Evolutionary conservation across 2,797 vertebrate genomes (phyloP).

Genomic region (Agapornis canus): DNA sequence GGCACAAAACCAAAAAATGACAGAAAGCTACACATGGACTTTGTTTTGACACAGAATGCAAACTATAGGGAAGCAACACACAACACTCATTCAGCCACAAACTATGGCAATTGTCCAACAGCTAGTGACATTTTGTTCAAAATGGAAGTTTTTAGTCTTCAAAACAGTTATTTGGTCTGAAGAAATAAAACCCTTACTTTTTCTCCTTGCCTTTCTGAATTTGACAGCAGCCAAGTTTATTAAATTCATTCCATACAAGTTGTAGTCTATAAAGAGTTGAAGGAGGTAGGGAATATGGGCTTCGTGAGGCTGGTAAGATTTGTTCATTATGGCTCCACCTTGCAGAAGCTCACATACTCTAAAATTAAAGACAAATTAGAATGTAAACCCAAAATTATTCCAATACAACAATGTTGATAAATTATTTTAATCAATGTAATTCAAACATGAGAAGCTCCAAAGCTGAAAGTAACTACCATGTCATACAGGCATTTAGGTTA

Average conservation of each 20-base stretch:
- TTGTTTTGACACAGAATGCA: neutral
- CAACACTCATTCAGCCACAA: neutral
- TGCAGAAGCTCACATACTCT: slow-evolving; percentile 97
- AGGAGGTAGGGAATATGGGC: slow-evolving; percentile 98
- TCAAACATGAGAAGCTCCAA: neutral
- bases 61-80: neutral
- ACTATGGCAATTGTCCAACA: neutral
- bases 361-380: slow-evolving; percentile 33
- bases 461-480: neutral
- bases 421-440: neutral
- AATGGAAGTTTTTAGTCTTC: neutral
- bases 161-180: neutral
- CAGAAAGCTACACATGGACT: neutral
- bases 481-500: neutral
- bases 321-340: slow-evolving; percentile 98
- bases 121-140: neutral
- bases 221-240: slow-evolving; percentile 91
- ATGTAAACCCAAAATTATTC: neutral
- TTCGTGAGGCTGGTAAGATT: slow-evolving; percentile 95
- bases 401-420: neutral
- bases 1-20: neutral
- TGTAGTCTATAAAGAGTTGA: slow-evolving; percentile 99
- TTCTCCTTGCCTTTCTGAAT: slow-evolving; percentile 85
- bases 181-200: slow-evolving; percentile 81
- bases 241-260: slow-evolving; percentile 98